Evolutionary conservation across 2,113 vertebrate genomes (phyloP), one percentile per base, ranked within the genome.

Genomic region (Gobius niger): DNA sequence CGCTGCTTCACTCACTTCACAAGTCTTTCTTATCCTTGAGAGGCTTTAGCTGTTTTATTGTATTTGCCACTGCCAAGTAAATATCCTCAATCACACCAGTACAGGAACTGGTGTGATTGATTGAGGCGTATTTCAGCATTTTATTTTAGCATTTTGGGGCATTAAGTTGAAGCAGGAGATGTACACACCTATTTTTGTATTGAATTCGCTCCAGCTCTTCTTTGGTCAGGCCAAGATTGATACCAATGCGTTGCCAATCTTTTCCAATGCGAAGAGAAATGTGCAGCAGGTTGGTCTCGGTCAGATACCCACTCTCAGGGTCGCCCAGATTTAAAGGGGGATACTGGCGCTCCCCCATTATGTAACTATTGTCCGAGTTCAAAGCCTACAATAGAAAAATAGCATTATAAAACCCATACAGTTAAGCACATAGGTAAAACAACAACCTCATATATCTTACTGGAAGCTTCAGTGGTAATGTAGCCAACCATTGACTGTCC

Each of bases 221-320:
- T 75, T 95, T 96, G 73, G 91, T 90, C 63, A 97, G 63, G 51
- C 95, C 96, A 77, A 99, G 92, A 86, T 92, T 94, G 46, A 98
- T 91, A 74, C 96, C 97, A 7, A 99, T 93, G 0, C 74, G 83
- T 10, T 90, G 92, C 97, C 97, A 99, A 82, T 99, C 95, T 0
- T 92, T 74, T 70, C 94, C 95, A 40, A 99, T 88, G 0, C 93
- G 95, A 19, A 95, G 87, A 6, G 96, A 96, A 50, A 99, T 94
- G 46, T 88, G 90, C 77, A 96, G 91, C 75, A 99, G 91, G 90
- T 98, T 99, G 82, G 92, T 89, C 87, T 98, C 95, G 0, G 97
- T 99, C 88, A 99, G 88, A 81, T 96, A 98, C 34, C 97, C 97
- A 0, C 92, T 97, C 90, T 99, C 96, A 0, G 94, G 95, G 1